phyloP scores from a whole-genome alignment of 1,140 invertebrate genomes.

The Heliconius melpomene region DNA sequence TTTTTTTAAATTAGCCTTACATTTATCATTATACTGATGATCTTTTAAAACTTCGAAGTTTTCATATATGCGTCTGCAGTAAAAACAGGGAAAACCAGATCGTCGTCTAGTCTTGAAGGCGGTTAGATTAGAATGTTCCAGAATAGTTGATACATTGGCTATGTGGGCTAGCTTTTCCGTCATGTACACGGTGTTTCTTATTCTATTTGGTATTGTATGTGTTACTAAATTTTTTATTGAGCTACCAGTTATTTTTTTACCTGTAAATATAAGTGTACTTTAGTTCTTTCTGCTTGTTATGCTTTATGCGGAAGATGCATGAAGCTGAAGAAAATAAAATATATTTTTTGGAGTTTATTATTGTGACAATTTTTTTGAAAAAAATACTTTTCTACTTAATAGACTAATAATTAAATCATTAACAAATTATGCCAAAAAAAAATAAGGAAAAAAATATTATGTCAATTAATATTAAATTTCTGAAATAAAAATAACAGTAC shows the following conservation, averaged over 20 bases:
- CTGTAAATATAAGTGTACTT: conserved; percentile 24
- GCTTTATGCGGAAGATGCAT: too few species aligned
- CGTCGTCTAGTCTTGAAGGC: conserved; percentile 52
- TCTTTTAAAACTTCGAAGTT: conserved; percentile 40
- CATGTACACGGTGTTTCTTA: conserved; percentile 33
- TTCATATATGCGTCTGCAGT: conserved; percentile 48
- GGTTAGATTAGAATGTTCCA: conserved; percentile 53
- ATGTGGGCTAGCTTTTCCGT: conserved; percentile 46
- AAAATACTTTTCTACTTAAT: too few species aligned
- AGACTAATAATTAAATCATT: too few species aligned
- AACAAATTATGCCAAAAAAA: too few species aligned
- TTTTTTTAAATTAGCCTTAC: conserved; percentile 47
- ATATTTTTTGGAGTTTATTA: too few species aligned
- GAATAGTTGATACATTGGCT: conserved; percentile 45
- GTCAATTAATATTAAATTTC: too few species aligned
- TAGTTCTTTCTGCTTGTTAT: too few species aligned
- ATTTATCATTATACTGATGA: conserved; percentile 47
- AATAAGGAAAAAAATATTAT: too few species aligned
- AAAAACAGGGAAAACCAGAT: conserved; percentile 48
- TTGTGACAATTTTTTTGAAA: too few species aligned
- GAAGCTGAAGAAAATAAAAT: too few species aligned
- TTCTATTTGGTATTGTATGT: conserved; percentile 28
- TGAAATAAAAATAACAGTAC: not conserved
- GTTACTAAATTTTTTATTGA: conserved; percentile 33
- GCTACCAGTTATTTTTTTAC: conserved; percentile 40